Evolutionary conservation across 2,888 invertebrate genomes (phyloP), one percentile per base, ranked within the genome.

Genomic region (Heliconius erato): DNA sequence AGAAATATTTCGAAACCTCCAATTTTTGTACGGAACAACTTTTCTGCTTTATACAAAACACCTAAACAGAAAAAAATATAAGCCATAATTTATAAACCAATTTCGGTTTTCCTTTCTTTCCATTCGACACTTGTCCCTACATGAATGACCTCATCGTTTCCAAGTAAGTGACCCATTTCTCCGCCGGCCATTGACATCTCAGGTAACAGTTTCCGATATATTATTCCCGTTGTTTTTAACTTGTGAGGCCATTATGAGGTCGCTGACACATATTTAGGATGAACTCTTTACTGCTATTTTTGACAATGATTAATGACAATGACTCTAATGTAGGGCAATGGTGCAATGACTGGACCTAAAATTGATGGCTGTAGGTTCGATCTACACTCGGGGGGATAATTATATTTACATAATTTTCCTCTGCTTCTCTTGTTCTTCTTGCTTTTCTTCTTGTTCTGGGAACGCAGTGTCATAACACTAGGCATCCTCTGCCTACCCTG

Each of bases 241-340:
- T 35, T 32, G 32, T 54, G 35, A 63, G 69, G 79, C n/a, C 54
- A 72, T 77, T 14, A 65, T 32, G 19, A 67, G 28, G 80, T 80
- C 77, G 23, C 78, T 80, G 69, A 82, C 77, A 82, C 80, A 32
- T 65, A 71, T 79, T 77, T 49, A 40, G 59, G 74, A 79, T 79
- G 74, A 63, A n/a, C n/a, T 76, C 59, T 23, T 44, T 26, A n/a
- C 19, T n/a, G 35, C 16, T 63, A 63, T 76, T 76, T 76, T 40
- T 40, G 76, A 26, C 76, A 63, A n/a, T 76, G 76, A 76, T 35
- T 40, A 40, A 63, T 76, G n/a, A 26, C 44, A 16, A 49, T 49
- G n/a, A 23, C 9, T 72, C 2, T 7, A 26, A 26, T 72, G 16
- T 44, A 40, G 40, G 9, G 16, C 44, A 72, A n/a, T 63, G 12